A percentile compares a stretch with the other conserved stretches of the same genome.
Conservation (phyloP, 2,797 vertebrate genomes). For the Pseudomugil gertrudae region DNA sequence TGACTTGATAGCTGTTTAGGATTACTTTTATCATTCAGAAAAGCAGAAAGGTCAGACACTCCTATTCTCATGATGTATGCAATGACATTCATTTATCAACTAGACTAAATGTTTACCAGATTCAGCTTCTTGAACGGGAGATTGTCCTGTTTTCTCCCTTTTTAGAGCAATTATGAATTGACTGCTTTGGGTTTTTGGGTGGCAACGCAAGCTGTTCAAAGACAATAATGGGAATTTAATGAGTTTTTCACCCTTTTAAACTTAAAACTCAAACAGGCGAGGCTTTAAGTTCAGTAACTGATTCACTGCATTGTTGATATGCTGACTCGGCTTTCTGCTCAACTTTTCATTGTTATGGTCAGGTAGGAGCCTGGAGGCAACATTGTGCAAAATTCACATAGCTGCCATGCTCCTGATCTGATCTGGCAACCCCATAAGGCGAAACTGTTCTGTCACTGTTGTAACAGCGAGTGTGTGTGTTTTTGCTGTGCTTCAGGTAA, state of each 20-base stretch:
- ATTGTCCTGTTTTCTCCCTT: background rate
- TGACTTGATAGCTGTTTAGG: background rate
- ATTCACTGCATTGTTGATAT: conserved; percentile 6
- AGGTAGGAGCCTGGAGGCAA: conserved; percentile 41
- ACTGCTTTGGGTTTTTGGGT: background rate
- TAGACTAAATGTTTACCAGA: background rate
- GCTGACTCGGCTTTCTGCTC: conserved; percentile 16
- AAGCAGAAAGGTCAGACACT: background rate
- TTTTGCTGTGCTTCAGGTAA: conserved; percentile 9
- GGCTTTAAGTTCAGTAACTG: conserved; percentile 13
- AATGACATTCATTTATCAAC: background rate
- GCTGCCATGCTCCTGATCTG: conserved; percentile 55
- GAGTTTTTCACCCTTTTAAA: background rate
- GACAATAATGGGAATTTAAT: too few species aligned
- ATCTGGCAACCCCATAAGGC: conserved; percentile 28
- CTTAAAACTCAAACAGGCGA: background rate
- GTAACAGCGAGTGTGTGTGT: conserved; percentile 1
- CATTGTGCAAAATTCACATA: conserved; percentile 57
- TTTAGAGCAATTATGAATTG: background rate
- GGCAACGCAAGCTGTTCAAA: background rate
- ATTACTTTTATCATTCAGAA: background rate
- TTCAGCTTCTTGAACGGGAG: background rate
- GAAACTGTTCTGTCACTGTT: conserved; percentile 13
- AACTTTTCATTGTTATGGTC: conserved; percentile 26
- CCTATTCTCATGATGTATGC: background rate